Conservation (phyloP, 2,888 invertebrate species). For the Tetheella fluctuosa region DNA sequence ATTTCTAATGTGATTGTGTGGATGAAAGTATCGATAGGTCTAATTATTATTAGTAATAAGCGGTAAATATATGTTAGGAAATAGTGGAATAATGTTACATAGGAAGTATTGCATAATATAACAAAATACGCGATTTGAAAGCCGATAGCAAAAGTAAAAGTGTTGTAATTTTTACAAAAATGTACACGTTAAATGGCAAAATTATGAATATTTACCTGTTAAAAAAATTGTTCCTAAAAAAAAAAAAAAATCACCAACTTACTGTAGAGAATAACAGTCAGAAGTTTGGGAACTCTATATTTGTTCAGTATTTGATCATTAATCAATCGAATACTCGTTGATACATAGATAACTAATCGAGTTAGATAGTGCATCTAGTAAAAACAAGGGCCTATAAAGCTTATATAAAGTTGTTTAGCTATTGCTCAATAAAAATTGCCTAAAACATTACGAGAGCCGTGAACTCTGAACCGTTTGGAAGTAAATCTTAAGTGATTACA, state of each 20-base stretch:
- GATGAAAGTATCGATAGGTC: conserved; percentile 7
- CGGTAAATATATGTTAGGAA: not conserved
- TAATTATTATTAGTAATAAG: not conserved
- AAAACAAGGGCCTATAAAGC: conserved; percentile 36
- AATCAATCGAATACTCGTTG: not conserved
- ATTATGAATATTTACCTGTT: no score
- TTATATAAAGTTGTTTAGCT: conserved; percentile 40
- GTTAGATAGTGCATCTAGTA: conserved; percentile 29
- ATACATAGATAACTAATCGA: not conserved
- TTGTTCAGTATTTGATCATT: no score
- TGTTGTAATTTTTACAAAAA: no score
- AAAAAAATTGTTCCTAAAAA: no score
- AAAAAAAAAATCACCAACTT: no score
- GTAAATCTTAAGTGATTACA: conserved; percentile 49
- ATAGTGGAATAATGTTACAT: not conserved
- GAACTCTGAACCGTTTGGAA: conserved; percentile 64
- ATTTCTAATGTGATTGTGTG: conserved; percentile 26
- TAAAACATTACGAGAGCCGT: conserved; percentile 51
- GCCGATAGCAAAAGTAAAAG: no score
- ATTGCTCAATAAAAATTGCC: conserved; percentile 56
- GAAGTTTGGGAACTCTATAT: no score
- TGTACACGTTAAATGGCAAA: no score
- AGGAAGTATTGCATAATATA: no score
- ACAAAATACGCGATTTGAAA: no score
- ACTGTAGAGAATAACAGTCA: no score